phyloP scores from a whole-genome alignment of 2,113 vertebrate genomes.

The Spea multiplicata region DNA sequence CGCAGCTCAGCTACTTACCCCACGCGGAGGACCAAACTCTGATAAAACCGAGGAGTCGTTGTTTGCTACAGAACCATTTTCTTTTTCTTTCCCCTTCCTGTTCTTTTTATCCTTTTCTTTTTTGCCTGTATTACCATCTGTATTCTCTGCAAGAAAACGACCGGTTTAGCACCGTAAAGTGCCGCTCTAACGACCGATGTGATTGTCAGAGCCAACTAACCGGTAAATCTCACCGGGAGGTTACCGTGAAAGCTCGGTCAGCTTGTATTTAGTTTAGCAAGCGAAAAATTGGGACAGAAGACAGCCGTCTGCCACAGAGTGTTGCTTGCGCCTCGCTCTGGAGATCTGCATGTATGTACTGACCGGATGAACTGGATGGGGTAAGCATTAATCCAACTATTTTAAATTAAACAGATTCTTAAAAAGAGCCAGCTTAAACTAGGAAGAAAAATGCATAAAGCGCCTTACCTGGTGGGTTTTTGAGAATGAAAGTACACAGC shows the following conservation, averaged over 20 bases:
- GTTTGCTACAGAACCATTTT: constrained; percentile 89
- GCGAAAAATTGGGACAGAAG: constrained; percentile 74
- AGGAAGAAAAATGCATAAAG: neutral
- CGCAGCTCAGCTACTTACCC: constrained; percentile 53
- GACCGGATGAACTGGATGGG: too few relatives aligned
- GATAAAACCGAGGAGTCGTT: constrained; percentile 80
- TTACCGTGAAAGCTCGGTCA: constrained; percentile 68
- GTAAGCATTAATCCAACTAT: too few relatives aligned
- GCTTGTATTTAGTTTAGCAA: constrained; percentile 71
- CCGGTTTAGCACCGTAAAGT: too few relatives aligned
- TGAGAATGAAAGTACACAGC: constrained; percentile 99
- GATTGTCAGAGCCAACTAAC: constrained; percentile 68
- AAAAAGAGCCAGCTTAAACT: neutral
- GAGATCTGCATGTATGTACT: too few relatives aligned
- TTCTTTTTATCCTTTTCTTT: constrained; percentile 98
- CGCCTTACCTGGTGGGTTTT: constrained; percentile 95
- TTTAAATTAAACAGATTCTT: too few relatives aligned
- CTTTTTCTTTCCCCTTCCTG: constrained; percentile 92
- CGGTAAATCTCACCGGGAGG: constrained; percentile 63
- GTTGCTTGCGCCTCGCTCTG: constrained; percentile 64
- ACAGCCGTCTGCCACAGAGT: constrained; percentile 71
- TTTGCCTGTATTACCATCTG: constrained; percentile 83
- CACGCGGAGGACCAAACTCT: constrained; percentile 82
- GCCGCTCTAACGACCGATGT: neutral
- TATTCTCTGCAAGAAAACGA: constrained; percentile 69